phyloP scores from a whole-genome alignment of 1,140 invertebrate genomes.

The Drosophila pseudoobscura region DNA sequence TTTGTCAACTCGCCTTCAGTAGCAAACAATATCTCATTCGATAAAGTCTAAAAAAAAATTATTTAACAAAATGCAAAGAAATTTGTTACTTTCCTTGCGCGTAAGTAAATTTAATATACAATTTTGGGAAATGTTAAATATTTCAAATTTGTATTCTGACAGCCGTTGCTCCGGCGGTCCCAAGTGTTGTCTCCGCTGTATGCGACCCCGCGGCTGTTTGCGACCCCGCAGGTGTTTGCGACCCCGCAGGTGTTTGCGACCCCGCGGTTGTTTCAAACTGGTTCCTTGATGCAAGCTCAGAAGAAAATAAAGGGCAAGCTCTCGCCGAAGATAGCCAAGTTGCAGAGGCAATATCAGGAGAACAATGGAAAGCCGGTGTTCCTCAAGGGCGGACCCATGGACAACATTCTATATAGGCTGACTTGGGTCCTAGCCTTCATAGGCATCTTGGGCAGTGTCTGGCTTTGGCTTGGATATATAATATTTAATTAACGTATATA shows the following conservation, averaged over 20 bases:
- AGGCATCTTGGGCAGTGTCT: conserved; percentile 73
- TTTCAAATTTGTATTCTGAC: background rate
- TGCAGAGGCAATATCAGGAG: conserved; percentile 84
- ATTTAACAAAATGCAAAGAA: conserved; percentile 54
- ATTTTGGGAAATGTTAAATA: background rate
- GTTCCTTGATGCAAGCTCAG: conserved; percentile 11
- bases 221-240: no score
- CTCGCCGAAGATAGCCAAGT: conserved; percentile 62
- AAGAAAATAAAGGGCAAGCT: conserved; percentile 20
- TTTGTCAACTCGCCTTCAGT: background rate
- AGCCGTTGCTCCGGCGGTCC: conserved; percentile 40
- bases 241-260: background rate
- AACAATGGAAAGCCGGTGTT: conserved; percentile 86
- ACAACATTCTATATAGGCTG: conserved; percentile 85
- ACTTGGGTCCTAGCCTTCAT: conserved; percentile 83
- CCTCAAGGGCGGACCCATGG: conserved; percentile 85
- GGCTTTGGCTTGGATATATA: conserved; percentile 52
- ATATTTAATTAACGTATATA: no score
- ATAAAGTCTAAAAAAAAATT: conserved; percentile 10
- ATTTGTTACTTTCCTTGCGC: conserved; percentile 28
- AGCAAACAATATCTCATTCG: conserved; percentile 13
- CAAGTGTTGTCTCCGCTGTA: conserved; percentile 2
- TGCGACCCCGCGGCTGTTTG: background rate
- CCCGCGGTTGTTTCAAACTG: conserved; percentile 5
- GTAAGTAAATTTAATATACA: conserved; percentile 32